Percentiles rank a stretch among this genome's conserved stretches.
Evolutionary conservation across 2,797 vertebrate genomes (phyloP).

Genomic region (Peromyscus eremicus): DNA sequence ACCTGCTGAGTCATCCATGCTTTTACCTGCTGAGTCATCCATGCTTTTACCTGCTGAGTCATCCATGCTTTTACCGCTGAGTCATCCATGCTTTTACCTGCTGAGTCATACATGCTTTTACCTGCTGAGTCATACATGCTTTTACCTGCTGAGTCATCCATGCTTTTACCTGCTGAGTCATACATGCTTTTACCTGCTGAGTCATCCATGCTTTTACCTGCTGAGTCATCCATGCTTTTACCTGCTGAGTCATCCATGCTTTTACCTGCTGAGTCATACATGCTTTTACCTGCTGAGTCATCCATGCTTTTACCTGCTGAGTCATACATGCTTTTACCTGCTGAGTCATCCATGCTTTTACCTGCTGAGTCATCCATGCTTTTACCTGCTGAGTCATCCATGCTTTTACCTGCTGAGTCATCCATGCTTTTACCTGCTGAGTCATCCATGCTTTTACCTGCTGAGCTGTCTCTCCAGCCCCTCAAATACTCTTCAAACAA

Average conservation of each 20-base stretch:
- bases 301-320: too few relatives aligned
- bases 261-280: neutral
- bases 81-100: neutral
- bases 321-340: neutral
- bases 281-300: too few relatives aligned
- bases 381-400: neutral
- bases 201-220: too few relatives aligned
- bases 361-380: accelerated
- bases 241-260: accelerated
- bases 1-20: accelerated
- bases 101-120: neutral
- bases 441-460: neutral
- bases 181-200: neutral
- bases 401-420: neutral
- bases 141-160: too few relatives aligned
- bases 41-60: neutral
- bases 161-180: too few relatives aligned
- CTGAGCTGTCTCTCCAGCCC: neutral
- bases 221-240: neutral
- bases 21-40: neutral
- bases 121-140: accelerated
- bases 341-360: too few relatives aligned
- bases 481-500: neutral
- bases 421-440: neutral
- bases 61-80: neutral